Evolutionary conservation across 64 coral and sea anemone species (phyloP), one percentile per base, ranked within the genome.

Genomic region (Montipora sp.): DNA sequence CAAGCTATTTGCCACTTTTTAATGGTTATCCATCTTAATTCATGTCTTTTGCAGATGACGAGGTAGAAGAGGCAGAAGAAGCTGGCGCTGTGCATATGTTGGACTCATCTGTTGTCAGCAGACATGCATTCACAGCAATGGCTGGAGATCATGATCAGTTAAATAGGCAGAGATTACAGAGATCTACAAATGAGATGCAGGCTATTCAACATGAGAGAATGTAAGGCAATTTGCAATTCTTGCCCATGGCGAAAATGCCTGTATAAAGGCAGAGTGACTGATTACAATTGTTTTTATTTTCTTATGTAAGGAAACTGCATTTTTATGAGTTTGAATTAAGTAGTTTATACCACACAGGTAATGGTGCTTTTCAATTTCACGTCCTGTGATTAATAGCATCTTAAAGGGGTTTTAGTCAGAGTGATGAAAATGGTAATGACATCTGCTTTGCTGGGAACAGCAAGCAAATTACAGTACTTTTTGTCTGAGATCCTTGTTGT

Each of bases 81-180:
- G 82, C 61, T 50, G 61, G 82, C 20, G 46, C 65, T 21, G 47
- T 71, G 45, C 61, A 87, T 18, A 10, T 73, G 43, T 59, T 91
- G 87, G 92, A 87, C 4, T 69, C 90, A 3, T 55, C 89, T 73
- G 71, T 74, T 66, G 71, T 97, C 73, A 92, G 95, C 10, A 93
- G 92, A 67, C 93, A 94, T 82, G 66, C 97, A 8, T 98, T 98
- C 91, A 92, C 97, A 36, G 91, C 92, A 4, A 98, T 98, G 97
- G 90, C 74, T 80, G 97, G 94, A 18, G 97, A 98, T 44, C 97
- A 98, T 51, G 97, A 98, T 19, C 81, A 90, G 3, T 91, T 98
- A 16, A 91, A 83, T 11, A 91, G 90, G 76, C 91, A 98, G 83
- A 70, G 97, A 72, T 53, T 94, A 8, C 97, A 98, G 44, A 90